A percentile compares a stretch with the other conserved stretches of the same genome.
These are phyloP conservation scores for Turdus rufiventris DNA, from an alignment of 2,113 vertebrate species.

Conservation along the genomic window DNA sequence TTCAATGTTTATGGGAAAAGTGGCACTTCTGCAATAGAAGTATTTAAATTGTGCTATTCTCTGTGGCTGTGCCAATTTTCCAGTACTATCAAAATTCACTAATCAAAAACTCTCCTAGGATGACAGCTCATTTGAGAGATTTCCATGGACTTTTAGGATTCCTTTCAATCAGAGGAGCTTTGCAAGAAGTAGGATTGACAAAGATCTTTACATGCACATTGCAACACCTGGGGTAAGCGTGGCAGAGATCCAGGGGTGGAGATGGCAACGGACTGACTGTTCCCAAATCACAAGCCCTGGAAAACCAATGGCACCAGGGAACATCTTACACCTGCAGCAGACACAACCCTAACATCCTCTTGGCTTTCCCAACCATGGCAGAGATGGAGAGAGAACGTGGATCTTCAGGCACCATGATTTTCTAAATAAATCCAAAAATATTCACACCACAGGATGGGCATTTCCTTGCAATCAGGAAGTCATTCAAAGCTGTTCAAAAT, in stretches of 20 bases:
- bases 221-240: not conserved
- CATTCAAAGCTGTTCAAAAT: not conserved
- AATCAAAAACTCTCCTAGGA: not conserved
- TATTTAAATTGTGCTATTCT: conserved; percentile 44
- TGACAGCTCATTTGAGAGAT: not conserved
- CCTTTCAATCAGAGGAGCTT: not conserved
- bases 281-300: not conserved
- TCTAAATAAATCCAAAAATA: not conserved
- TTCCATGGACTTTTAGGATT: not conserved
- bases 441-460: not conserved
- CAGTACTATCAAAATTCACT: not conserved
- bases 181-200: not conserved
- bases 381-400: not conserved
- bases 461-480: not conserved
- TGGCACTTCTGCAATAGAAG: conserved; percentile 22
- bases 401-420: not conserved
- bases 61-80: conserved; percentile 12
- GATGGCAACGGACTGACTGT: not conserved
- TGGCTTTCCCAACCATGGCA: not conserved
- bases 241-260: not conserved
- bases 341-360: not conserved
- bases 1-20: conserved; percentile 36
- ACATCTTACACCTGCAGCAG: not conserved
- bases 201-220: not conserved
- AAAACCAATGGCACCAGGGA: not conserved